Evolutionary conservation across 2,888 invertebrate species (phyloP).

Genomic region (Aelia acuminata): DNA sequence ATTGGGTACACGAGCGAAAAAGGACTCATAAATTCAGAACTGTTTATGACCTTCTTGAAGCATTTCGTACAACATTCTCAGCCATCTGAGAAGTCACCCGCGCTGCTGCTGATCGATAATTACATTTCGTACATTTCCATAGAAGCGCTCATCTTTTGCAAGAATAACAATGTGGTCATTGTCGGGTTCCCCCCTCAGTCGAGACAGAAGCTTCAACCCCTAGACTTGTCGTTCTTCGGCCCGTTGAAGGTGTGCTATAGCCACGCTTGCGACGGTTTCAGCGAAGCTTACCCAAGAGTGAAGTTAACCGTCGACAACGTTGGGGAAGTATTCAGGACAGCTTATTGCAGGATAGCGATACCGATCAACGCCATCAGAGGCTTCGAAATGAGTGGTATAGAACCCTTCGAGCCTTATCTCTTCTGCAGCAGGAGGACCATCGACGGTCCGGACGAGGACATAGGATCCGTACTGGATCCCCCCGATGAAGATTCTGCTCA

Average conservation of each 20-base stretch:
- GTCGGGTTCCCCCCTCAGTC: neutral
- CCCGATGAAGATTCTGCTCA: neutral
- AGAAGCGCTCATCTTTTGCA: neutral
- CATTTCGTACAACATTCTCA: constrained; percentile 38
- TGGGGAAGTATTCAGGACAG: constrained; percentile 51
- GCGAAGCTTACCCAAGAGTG: constrained; percentile 42
- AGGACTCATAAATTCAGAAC: constrained; percentile 28
- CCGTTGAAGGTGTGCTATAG: constrained; percentile 49
- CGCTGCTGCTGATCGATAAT: constrained; percentile 44
- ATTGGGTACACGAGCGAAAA: constrained; percentile 54
- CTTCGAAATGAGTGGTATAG: neutral
- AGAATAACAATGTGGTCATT: neutral
- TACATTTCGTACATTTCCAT: constrained; percentile 50
- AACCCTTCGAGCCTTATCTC: neutral
- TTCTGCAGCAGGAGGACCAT: neutral
- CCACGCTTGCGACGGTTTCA: constrained; percentile 36
- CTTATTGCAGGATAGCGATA: constrained; percentile 5
- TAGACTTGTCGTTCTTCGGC: constrained; percentile 24
- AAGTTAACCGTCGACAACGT: constrained; percentile 43
- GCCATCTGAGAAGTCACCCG: constrained; percentile 21
- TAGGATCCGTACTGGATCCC: neutral
- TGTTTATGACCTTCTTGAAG: constrained; percentile 50
- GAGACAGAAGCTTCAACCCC: neutral
- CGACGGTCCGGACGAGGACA: neutral
- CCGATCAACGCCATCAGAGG: neutral